Conservation (phyloP, 2,113 vertebrate genomes). For the Formicarius rufipectus region DNA sequence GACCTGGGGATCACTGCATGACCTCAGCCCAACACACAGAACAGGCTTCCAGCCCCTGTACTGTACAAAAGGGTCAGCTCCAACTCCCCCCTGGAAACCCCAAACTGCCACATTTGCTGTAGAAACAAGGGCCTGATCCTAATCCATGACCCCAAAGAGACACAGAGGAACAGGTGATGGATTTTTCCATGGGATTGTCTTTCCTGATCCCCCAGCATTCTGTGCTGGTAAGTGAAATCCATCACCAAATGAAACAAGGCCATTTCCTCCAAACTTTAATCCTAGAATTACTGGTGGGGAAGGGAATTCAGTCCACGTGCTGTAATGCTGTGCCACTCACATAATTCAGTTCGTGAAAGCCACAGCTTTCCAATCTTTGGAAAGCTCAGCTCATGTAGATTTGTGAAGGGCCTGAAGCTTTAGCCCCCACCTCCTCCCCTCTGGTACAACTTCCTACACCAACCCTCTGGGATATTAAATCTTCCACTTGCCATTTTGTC, state of each 20-base stretch:
- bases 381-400: background rate
- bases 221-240: background rate
- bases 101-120: background rate
- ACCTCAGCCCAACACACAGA: background rate
- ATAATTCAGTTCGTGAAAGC: background rate
- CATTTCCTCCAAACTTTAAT: background rate
- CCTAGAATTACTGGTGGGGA: background rate
- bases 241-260: background rate
- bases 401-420: background rate
- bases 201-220: background rate
- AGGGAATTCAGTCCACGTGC: background rate
- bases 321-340: background rate
- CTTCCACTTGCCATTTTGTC: conserved; percentile 61
- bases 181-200: background rate
- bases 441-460: conserved; percentile 44
- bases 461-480: conserved; percentile 69
- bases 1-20: background rate
- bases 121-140: background rate
- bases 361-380: background rate
- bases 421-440: background rate
- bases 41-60: background rate
- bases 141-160: background rate
- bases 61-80: rapidly evolving
- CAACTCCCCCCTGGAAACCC: background rate
- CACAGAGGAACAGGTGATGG: background rate